These are phyloP conservation scores for Nothocercus julius DNA, from an alignment of 2,113 vertebrate genomes.

Conservation along the genomic window DNA sequence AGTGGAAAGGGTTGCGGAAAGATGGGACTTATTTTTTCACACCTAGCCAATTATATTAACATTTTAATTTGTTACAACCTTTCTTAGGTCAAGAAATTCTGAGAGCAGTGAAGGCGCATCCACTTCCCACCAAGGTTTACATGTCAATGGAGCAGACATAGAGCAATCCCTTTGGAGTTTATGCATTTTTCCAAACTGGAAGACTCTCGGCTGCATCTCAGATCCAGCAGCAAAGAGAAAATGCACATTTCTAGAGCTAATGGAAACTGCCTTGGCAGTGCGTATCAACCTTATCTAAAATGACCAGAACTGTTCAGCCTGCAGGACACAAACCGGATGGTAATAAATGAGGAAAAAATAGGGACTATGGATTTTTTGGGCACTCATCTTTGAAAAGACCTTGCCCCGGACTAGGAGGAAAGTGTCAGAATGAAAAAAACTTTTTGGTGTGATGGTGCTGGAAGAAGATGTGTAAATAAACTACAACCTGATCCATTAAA, in stretches of 20 bases:
- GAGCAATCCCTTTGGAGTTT: neutral
- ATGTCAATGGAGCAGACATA: neutral
- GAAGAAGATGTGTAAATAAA: slow-evolving; percentile 29
- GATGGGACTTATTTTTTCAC: neutral
- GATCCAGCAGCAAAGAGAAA: too few relatives aligned
- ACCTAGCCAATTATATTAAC: neutral
- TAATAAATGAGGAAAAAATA: neutral
- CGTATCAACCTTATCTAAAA: neutral
- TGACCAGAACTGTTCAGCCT: neutral
- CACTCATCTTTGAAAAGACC: neutral
- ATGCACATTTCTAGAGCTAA: neutral
- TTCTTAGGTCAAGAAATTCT: accelerated
- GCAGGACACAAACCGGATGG: neutral
- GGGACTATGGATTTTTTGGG: neutral
- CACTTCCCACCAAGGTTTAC: neutral
- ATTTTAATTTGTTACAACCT: neutral
- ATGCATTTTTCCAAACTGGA: neutral
- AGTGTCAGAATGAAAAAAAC: neutral
- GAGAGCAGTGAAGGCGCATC: neutral
- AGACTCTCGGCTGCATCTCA: neutral
- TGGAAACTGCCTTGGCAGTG: neutral
- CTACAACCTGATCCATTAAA: slow-evolving; percentile 9
- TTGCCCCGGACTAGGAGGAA: neutral
- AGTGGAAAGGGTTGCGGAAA: neutral
- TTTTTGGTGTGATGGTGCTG: neutral